Evolutionary conservation across 2,888 invertebrate genomes (phyloP), one percentile per base, ranked within the genome.

Genomic region (Congeria kusceri): DNA sequence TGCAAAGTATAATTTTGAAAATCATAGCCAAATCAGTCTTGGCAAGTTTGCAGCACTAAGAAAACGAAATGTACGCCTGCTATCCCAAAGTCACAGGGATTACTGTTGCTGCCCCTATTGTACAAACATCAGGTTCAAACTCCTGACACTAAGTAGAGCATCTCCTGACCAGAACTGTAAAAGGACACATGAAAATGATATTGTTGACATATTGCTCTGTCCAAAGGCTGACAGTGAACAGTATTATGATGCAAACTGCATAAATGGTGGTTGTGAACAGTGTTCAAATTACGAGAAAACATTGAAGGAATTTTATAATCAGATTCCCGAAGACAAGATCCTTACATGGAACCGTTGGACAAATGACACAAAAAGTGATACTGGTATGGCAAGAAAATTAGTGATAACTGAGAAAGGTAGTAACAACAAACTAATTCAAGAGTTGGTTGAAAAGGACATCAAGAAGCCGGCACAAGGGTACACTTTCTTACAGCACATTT

Each of bases 61-160:
- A 46, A 39, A 53, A 53, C 25, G 59, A 63, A 81, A 83, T 75
- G 80, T 84, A 0, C 57, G 77, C 0, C 44, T 66, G n/a, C 44
- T 86, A 0, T 28, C 72, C n/a, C 23, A 18, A 5, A 67, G 46
- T 28, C 69, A 77, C 56, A 59, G 80, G 27, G 77, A 84, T 9
- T 79, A 71, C 46, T 86, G 86, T 61, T 59, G 69, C 20, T 86
- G 86, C 66, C 46, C 46, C 1, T 77, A 78, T 27, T 86, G 86
- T 63, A 67, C 64, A 7, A 85, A 85, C 47, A 68, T 82, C 0
- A 57, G 80, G 32, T 78, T 69, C 65, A 85, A 85, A 64, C 67
- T 85, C 7, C 29, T 79, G 7, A 57, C 75, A 47, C 64, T 85
- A 1, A 68, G 58, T 53, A 63, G 68, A 64, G 65, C 47, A 27